Base-by-base conservation (phyloP, 2,888 invertebrate species). In the Halictus quadricinctus region DNA sequence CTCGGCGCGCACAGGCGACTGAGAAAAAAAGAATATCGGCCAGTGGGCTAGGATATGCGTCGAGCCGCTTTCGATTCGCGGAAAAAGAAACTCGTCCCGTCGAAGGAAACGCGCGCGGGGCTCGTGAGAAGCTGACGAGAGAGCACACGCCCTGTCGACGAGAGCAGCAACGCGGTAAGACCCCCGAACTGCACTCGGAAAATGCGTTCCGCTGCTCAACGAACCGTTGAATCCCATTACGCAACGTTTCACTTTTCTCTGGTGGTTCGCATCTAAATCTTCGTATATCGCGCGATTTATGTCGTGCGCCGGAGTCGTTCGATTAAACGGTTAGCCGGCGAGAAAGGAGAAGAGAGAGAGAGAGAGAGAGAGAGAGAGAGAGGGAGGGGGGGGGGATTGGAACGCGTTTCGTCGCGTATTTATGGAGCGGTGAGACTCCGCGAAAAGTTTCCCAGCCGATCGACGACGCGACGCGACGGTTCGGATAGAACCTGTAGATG, bases 61-160 rank as follows among this genome's bases (percentile, higher is more conserved):
- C 43, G 72, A 64, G 72, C 85, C 73, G 80, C 85, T 86, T 85
- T 86, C 86, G 72, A 76, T 86, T 86, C 86, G 80, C 0, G 82
- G 85, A 76, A 86, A 86, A 86, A 86, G 86, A 86, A 85, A 85
- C 86, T 85, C 72, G 86, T 83, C 82, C 64, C 50, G 25, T 75
- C 50, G 72, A 64, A 69, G 69, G 36, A 36, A 69, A 21, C 69
- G 21, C 10, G 41, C 21, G 18, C 36, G n/a, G 79, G 72, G 18
- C 29, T 84, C 82, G 72, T 41, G 80, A 69, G 60, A 64, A 36
- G 29, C 41, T 7, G 66, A 21, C 41, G 66, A 6, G 41, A 21
- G 43, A 43, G 36, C 18, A 21, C 15, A 36, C 50, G 43, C 50
- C n/a, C 18, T 12, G 25, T 2, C 41, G 50, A 29, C 54, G 46